Conservation (phyloP, 2,888 invertebrate genomes). For the Philopedon plagiatum region DNA sequence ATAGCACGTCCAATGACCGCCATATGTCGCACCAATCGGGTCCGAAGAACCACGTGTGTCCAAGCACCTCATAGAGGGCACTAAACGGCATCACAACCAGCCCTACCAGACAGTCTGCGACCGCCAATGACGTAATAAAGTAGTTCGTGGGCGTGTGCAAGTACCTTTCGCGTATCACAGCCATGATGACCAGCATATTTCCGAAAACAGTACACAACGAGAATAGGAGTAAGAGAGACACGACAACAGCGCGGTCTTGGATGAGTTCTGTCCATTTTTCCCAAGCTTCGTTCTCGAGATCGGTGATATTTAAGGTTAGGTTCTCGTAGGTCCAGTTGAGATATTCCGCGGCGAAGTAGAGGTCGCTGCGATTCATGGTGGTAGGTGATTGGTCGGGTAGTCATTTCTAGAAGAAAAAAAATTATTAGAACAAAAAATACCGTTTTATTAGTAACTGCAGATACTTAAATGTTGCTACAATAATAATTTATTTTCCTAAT, state of each 20-base stretch:
- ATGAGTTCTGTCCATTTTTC: slow-evolving; percentile 71
- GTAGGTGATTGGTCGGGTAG: background rate
- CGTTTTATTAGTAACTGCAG: too few relatives aligned
- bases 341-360: slow-evolving; percentile 50
- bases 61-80: slow-evolving; percentile 89
- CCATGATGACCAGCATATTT: slow-evolving; percentile 93
- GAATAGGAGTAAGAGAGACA: slow-evolving; percentile 87
- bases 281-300: slow-evolving; percentile 66
- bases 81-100: slow-evolving; percentile 98
- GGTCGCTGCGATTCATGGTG: slow-evolving; percentile 59
- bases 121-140: slow-evolving; percentile 96
- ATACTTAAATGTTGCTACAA: too few relatives aligned
- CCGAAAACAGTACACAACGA: slow-evolving; percentile 95
- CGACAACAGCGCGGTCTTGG: slow-evolving; percentile 82
- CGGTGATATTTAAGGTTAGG: slow-evolving; percentile 58
- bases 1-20: slow-evolving; percentile 96
- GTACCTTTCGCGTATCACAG: slow-evolving; percentile 93
- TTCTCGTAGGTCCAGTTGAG: slow-evolving; percentile 51
- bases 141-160: slow-evolving; percentile 98
- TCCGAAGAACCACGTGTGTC: slow-evolving; percentile 95
- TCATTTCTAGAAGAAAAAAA: slow-evolving; percentile 57
- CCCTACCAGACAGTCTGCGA: slow-evolving; percentile 96
- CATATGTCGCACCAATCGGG: slow-evolving; percentile 98
- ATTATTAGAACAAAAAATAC: background rate
- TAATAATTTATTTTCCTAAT: too few relatives aligned